Evolutionary conservation across 2,888 invertebrate genomes (phyloP), one percentile per base, ranked within the genome.

Genomic region (Tiliacea aurago): DNA sequence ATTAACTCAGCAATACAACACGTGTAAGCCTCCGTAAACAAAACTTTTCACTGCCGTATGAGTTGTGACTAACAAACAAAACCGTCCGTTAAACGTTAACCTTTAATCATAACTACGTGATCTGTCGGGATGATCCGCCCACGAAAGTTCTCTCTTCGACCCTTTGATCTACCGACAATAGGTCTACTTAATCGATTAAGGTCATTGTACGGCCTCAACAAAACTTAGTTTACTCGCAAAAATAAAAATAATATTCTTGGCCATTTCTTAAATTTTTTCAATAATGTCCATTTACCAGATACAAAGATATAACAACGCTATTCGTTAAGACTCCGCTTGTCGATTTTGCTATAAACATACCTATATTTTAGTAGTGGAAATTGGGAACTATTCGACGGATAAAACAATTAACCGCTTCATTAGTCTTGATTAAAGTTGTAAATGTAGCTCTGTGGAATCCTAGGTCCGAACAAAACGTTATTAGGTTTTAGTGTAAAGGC

Each of bases 121-220:
- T 73, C 73, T 81, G 62, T 78, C 63, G 37, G 59, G 64, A 73
- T 84, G 64, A 64, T 37, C 51, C 80, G 23, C 61, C 64, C 45
- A 68, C 80, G 63, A 66, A 62, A 49, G 49, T 62, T 70, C 70
- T 72, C 78, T 70, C n/a, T 73, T 65, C 73, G 75, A 83, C 84
- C 83, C 78, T 82, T 81, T 55, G 64, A 76, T 70, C 69, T 51
- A 33, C 49, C 67, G n/a, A 73, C 81, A 79, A 78, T 80, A 81
- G 80, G 78, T 79, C n/a, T n/a, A 77, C 74, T 78, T 84, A 76
- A 84, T 86, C 82, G 81, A 84, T 84, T 84, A 85, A 77, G 84
- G 83, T 85, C 78, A 80, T 76, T 84, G 78, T 78, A 78, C 79
- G 80, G 75, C 82, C 75, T 79, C 76, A 71, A 69, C 70, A 56